phyloP scores from a whole-genome alignment of 64 coral and sea anemone species.

The Montipora cactus region DNA sequence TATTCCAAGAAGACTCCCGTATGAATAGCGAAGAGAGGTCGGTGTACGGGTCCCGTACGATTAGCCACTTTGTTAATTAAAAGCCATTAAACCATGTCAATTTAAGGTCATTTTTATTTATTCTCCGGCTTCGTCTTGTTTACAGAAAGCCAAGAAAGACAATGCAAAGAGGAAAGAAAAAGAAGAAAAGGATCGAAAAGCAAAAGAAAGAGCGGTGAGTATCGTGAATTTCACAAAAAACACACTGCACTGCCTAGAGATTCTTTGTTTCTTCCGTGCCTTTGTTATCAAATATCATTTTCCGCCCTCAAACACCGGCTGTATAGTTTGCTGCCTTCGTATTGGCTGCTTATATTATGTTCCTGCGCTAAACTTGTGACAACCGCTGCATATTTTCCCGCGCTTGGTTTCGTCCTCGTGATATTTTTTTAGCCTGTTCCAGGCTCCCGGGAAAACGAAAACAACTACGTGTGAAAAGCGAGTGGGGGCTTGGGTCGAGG shows the following conservation, averaged over 20 bases:
- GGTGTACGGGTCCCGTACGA: too few species aligned
- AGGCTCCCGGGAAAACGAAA: too few species aligned
- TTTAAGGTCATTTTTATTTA: neutral
- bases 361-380: too few species aligned
- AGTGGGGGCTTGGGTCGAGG: too few species aligned
- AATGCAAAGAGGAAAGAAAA: conserved; percentile 93
- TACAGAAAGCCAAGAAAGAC: conserved; percentile 90
- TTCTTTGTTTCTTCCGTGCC: neutral
- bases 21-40: too few species aligned
- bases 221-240: neutral
- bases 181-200: conserved; percentile 95
- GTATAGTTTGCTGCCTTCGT: neutral
- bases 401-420: neutral
- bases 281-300: neutral
- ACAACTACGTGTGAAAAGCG: too few species aligned
- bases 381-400: neutral
- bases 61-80: too few species aligned
- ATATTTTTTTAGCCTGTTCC: neutral
- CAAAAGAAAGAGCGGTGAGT: conserved; percentile 97
- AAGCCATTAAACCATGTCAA: too few species aligned
- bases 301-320: neutral
- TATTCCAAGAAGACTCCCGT: too few species aligned
- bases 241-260: neutral
- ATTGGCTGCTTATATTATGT: neutral
- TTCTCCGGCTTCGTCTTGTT: neutral